Evolutionary conservation across 2,888 invertebrate genomes (phyloP).

Genomic region (Rhamphomyia laevipes): DNA sequence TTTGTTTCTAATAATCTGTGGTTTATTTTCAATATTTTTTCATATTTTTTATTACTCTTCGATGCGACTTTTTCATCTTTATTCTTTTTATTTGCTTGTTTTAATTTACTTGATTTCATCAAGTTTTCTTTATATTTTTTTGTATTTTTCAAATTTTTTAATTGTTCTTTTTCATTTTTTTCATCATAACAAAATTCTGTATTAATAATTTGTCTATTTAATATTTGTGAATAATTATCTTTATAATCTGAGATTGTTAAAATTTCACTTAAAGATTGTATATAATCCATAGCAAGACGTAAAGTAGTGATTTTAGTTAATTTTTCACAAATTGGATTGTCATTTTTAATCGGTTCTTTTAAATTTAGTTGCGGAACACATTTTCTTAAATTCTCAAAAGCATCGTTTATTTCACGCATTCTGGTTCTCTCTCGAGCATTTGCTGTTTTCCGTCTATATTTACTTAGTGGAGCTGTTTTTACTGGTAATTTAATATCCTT

Average conservation of each 20-base stretch:
- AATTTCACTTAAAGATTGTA: slow-evolving; percentile 59
- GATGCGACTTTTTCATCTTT: too few species aligned
- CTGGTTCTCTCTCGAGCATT: slow-evolving; percentile 78
- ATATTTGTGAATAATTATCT: slow-evolving; percentile 19
- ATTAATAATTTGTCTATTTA: slow-evolving; percentile 6
- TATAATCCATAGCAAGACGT: slow-evolving; percentile 78
- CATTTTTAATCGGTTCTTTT: neutral
- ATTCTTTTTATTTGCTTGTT: too few species aligned
- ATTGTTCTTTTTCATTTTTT: slow-evolving; percentile 19
- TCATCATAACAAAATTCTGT: slow-evolving; percentile 20
- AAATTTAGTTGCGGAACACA: slow-evolving; percentile 49
- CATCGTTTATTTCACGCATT: slow-evolving; percentile 83
- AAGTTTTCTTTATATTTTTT: too few species aligned
- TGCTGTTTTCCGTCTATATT: slow-evolving; percentile 80
- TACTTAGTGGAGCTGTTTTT: slow-evolving; percentile 66
- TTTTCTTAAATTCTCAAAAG: slow-evolving; percentile 68
- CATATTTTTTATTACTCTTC: neutral
- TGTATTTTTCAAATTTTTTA: neutral
- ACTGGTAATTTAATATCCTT: slow-evolving; percentile 23
- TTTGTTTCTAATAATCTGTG: neutral
- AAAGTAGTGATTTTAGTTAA: slow-evolving; percentile 83
- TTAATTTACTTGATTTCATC: too few species aligned
- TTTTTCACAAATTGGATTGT: slow-evolving; percentile 53
- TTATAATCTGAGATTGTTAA: slow-evolving; percentile 39
- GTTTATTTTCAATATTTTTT: neutral